Evolutionary conservation across 2,888 invertebrate genomes (phyloP).

Genomic region (Polydrusus tereticollis): DNA sequence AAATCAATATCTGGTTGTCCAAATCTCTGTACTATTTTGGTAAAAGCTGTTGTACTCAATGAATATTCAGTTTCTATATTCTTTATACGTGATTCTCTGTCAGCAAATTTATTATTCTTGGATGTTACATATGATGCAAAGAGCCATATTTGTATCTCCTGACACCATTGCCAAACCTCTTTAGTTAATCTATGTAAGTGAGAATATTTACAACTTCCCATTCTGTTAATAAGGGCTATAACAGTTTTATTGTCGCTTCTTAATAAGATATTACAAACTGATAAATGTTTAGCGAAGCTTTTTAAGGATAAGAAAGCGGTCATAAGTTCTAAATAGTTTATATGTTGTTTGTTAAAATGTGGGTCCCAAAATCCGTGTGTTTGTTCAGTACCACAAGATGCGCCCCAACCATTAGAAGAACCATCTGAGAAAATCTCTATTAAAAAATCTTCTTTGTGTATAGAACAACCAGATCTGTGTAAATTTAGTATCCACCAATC

Average conservation of each 20-base stretch:
- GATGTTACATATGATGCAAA: constrained; percentile 56
- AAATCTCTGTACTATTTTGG: constrained; percentile 42
- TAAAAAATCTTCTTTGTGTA: background rate
- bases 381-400: background rate
- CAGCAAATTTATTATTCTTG: constrained; percentile 54
- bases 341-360: constrained; percentile 7
- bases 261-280: constrained; percentile 41
- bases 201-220: constrained; percentile 34
- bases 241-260: constrained; percentile 35
- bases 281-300: constrained; percentile 44
- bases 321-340: constrained; percentile 29
- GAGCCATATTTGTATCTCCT: constrained; percentile 50
- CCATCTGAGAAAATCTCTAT: constrained; percentile 21
- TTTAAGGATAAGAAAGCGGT: constrained; percentile 35
- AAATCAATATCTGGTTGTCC: constrained; percentile 53
- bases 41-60: constrained; percentile 21
- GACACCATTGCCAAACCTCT: constrained; percentile 46
- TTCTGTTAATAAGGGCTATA: constrained; percentile 32
- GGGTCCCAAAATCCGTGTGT: constrained; percentile 28
- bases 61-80: constrained; percentile 41
- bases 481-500: constrained; percentile 35
- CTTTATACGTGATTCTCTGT: constrained; percentile 49
- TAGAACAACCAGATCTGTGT: background rate
- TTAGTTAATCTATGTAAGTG: constrained; percentile 18
- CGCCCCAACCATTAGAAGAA: constrained; percentile 23